Evolutionary conservation across 1,140 invertebrate species (phyloP).

Genomic region (Lucilia cuprina): DNA sequence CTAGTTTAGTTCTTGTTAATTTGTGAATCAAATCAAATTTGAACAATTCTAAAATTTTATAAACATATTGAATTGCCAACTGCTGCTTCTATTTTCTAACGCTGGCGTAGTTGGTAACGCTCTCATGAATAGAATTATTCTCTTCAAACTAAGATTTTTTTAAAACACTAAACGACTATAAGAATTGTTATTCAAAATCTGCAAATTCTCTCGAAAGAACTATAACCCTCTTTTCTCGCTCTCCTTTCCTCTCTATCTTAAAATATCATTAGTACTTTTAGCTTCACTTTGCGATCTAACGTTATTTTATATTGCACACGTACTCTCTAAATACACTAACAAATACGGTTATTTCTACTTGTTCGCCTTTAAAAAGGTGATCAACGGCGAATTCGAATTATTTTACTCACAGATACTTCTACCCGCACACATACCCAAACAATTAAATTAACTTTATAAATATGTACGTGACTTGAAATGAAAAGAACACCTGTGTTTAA

Average conservation of each 20-base stretch:
- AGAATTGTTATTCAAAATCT: not conserved
- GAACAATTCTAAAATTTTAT: too few species aligned
- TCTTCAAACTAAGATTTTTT: too few species aligned
- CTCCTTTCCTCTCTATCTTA: not conserved
- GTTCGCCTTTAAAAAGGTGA: not conserved
- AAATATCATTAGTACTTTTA: not conserved
- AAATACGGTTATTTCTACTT: not conserved
- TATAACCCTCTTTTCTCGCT: not conserved
- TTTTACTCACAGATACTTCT: not conserved
- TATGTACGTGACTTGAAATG: constrained; percentile 24
- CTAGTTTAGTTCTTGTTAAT: too few species aligned
- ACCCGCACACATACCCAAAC: not conserved
- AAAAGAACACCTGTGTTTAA: constrained; percentile 20
- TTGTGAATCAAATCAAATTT: too few species aligned
- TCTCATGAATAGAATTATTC: too few species aligned
- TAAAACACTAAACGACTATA: not conserved
- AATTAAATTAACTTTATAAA: not conserved
- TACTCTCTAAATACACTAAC: not conserved
- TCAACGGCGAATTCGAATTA: not conserved
- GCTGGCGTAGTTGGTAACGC: too few species aligned
- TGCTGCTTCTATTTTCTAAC: too few species aligned
- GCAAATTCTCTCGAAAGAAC: not conserved
- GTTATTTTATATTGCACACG: not conserved
- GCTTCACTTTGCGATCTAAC: not conserved
- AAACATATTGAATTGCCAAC: too few species aligned